Evolutionary conservation across 2,888 invertebrate genomes (phyloP).

Genomic region (Coelinius sp.): DNA sequence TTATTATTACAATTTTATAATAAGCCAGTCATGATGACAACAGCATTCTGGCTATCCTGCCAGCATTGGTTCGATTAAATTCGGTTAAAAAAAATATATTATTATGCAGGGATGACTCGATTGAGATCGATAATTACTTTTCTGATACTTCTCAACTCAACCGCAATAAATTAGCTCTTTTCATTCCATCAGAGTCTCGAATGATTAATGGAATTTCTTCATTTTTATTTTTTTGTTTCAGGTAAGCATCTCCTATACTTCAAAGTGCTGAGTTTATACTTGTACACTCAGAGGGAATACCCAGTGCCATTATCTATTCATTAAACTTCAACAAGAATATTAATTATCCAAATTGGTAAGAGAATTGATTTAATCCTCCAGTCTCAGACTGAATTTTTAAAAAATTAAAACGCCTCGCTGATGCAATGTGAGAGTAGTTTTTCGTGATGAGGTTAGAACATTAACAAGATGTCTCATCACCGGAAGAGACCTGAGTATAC

Average conservation of each 20-base stretch:
- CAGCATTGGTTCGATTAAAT: neutral
- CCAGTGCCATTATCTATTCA: slow-evolving; percentile 35
- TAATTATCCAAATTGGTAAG: slow-evolving; percentile 7
- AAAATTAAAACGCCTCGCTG: neutral
- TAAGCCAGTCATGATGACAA: slow-evolving; percentile 2
- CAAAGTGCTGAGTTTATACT: neutral
- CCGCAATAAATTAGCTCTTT: neutral
- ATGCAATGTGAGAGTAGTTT: slow-evolving; percentile 11
- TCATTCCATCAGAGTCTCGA: neutral
- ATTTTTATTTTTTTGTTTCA: slow-evolving; percentile 55
- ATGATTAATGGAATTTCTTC: slow-evolving; percentile 37
- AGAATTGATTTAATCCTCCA: slow-evolving; percentile 6
- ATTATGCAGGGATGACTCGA: neutral
- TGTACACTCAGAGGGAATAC: neutral
- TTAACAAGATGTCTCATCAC: slow-evolving; percentile 8
- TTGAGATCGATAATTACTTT: slow-evolving; percentile 20
- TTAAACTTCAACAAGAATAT: neutral
- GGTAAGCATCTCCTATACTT: slow-evolving; percentile 55
- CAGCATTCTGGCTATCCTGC: neutral
- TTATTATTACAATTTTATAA: neutral
- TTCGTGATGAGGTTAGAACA: neutral
- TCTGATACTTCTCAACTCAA: slow-evolving; percentile 1
- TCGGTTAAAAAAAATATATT: neutral
- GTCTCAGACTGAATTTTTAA: neutral
- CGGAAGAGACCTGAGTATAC: neutral